Base-by-base conservation (phyloP, 35 echinoderm and acorn worm species). In the Ophioderma brevispina region DNA sequence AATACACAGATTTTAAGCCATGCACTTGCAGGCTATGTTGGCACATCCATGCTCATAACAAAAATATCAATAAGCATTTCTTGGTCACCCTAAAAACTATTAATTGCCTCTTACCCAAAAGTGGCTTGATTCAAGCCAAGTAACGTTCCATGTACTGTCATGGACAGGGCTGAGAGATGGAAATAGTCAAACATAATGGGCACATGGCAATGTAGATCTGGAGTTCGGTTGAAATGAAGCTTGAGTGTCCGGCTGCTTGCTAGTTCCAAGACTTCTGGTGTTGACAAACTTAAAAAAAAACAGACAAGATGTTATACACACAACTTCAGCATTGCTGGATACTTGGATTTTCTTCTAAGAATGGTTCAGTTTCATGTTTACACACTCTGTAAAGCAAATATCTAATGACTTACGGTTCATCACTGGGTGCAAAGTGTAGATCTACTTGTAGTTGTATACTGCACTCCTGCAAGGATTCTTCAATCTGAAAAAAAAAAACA, bases 341-440 rank as follows among this genome's bases (percentile, higher is more conserved):
- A n/a, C n/a, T n/a, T n/a, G n/a, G n/a, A n/a, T n/a, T n/a, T n/a
- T n/a, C n/a, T n/a, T n/a, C n/a, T n/a, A n/a, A n/a, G n/a, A n/a
- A n/a, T n/a, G n/a, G n/a, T n/a, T n/a, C n/a, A n/a, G n/a, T n/a
- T n/a, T n/a, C n/a, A n/a, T n/a, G n/a, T n/a, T n/a, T n/a, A n/a
- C n/a, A n/a, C n/a, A n/a, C n/a, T n/a, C n/a, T n/a, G n/a, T n/a
- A n/a, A n/a, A n/a, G n/a, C n/a, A n/a, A n/a, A n/a, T n/a, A n/a
- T n/a, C n/a, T n/a, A n/a, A n/a, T n/a, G n/a, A 98, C 96, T 98
- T 78, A 98, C 96, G 86, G 89, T 55, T 94, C 89, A 90, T 98
- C 96, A 38, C 93, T 95, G 63, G 86, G 81, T 43, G 82, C 87
- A 82, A 95, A 98, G 52, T 95, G 93, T 1, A 98, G 87, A 38